Evolutionary conservation across 2,888 invertebrate species (phyloP).

Genomic region (Agonopterix alstromeriana): DNA sequence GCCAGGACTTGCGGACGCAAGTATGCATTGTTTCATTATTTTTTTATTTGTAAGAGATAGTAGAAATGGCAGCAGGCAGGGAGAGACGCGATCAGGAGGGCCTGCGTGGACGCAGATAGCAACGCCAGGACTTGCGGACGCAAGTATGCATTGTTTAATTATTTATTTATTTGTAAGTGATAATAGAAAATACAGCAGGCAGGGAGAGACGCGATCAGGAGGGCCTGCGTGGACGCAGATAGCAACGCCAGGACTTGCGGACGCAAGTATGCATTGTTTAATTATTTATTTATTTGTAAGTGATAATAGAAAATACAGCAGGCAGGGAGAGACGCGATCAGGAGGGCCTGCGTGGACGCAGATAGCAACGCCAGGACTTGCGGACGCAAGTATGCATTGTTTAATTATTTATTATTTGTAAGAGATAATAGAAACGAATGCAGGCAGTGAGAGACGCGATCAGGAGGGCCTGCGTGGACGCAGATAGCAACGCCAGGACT

Average conservation of each 20-base stretch:
- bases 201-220: conserved; percentile 89
- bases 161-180: too few relatives aligned
- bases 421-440: conserved; percentile 90
- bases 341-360: conserved; percentile 93
- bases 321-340: conserved; percentile 87
- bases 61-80: conserved; percentile 86
- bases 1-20: conserved; percentile 89
- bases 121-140: conserved; percentile 89
- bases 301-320: conserved; percentile 88
- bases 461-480: conserved; percentile 92
- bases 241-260: conserved; percentile 89
- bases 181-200: conserved; percentile 86
- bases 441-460: conserved; percentile 88
- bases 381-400: conserved; percentile 82
- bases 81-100: conserved; percentile 89
- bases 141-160: conserved; percentile 73
- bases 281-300: too few relatives aligned
- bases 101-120: conserved; percentile 95
- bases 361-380: conserved; percentile 91
- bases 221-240: conserved; percentile 96
- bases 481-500: conserved; percentile 92
- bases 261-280: conserved; percentile 79
- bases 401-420: too few relatives aligned
- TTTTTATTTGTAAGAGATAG: conserved; percentile 70
- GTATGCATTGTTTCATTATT: conserved; percentile 58